Evolutionary conservation across 2,888 invertebrate genomes (phyloP).

Genomic region (Cephus pulcher): DNA sequence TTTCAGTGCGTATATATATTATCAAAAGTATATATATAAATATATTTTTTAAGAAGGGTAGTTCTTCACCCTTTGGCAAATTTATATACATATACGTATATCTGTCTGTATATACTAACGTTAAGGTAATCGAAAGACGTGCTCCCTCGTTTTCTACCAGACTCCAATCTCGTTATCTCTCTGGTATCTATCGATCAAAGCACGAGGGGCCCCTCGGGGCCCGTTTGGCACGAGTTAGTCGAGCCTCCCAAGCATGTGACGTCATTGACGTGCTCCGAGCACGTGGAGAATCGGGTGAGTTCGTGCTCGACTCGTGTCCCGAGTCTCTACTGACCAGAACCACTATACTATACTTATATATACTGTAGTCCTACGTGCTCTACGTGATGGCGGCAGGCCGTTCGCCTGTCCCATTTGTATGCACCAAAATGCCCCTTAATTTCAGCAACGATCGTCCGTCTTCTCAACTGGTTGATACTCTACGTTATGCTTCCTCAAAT

Average conservation of each 20-base stretch:
- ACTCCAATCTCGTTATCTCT: not conserved
- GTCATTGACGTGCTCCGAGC: slow-evolving; percentile 5
- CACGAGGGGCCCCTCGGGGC: slow-evolving; percentile 5
- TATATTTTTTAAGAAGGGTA: no score
- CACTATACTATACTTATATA: not conserved
- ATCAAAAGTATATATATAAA: no score
- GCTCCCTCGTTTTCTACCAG: not conserved
- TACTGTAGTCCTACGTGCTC: not conserved
- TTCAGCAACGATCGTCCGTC: slow-evolving; percentile 6
- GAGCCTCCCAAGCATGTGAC: slow-evolving; percentile 1
- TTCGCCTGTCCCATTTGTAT: slow-evolving; percentile 3
- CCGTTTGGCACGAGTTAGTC: slow-evolving; percentile 8
- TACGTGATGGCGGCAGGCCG: not conserved
- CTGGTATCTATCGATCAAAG: slow-evolving; percentile 6
- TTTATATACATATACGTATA: no score
- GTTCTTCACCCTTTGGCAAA: no score
- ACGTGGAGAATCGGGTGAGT: slow-evolving; percentile 3
- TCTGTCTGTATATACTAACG: not conserved
- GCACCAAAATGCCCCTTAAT: slow-evolving; percentile 6
- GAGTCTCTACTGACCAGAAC: not conserved
- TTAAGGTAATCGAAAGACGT: not conserved
- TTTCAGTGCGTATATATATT: no score
- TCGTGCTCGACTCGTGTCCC: not conserved
- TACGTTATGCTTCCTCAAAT: not conserved
- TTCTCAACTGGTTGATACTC: not conserved